phyloP scores from a whole-genome alignment of 1,140 invertebrate species.

The Spodoptera litura region DNA sequence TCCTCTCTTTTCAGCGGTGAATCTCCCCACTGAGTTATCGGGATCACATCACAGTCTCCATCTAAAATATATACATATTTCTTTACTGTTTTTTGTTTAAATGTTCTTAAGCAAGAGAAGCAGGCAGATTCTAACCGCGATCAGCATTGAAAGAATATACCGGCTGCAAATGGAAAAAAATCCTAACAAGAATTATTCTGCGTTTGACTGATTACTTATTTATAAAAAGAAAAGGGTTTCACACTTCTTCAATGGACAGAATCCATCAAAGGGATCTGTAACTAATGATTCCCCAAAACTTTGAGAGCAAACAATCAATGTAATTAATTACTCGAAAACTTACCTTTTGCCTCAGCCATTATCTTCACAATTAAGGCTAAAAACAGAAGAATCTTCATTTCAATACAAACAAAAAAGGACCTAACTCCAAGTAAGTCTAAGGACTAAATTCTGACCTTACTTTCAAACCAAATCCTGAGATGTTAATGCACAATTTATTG shows the following conservation, averaged over 20 bases:
- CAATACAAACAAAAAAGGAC: background rate
- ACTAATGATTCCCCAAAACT: background rate
- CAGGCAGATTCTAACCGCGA: too few relatives aligned
- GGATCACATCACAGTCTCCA: slow-evolving; percentile 54
- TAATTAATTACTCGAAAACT: background rate
- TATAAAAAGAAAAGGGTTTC: too few relatives aligned
- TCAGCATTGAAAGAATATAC: too few relatives aligned
- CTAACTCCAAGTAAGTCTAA: background rate
- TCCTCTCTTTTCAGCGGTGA: slow-evolving; percentile 44
- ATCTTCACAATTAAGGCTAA: slow-evolving; percentile 7
- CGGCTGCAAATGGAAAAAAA: too few relatives aligned
- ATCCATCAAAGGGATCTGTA: too few relatives aligned
- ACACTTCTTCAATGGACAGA: too few relatives aligned
- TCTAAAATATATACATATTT: slow-evolving; percentile 8
- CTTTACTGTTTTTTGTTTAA: too few relatives aligned
- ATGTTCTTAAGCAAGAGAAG: too few relatives aligned
- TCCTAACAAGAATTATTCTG: too few relatives aligned
- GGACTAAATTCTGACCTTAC: background rate
- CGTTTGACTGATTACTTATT: too few relatives aligned
- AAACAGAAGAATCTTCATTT: slow-evolving; percentile 15
- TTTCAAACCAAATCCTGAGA: background rate
- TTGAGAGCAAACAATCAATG: background rate
- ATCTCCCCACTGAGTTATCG: slow-evolving; percentile 57
- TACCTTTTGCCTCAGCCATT: slow-evolving; percentile 18
- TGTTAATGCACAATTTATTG: background rate